Base-by-base conservation (phyloP, 2,797 vertebrate species). In the Mastacembelus armatus region DNA sequence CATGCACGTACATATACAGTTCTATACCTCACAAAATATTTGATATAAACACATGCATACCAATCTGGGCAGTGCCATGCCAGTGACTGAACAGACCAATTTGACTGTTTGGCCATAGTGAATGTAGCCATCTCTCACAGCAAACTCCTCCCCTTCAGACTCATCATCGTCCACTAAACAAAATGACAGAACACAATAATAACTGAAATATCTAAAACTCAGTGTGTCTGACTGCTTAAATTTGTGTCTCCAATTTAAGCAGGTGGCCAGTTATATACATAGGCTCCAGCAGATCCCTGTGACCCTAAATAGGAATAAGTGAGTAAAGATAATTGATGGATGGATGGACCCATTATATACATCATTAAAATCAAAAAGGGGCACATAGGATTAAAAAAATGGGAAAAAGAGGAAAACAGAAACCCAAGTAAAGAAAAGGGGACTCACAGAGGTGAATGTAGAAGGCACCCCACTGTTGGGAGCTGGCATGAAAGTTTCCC, bases 101-200 rank as follows among this genome's bases (percentile, higher is more conserved):
- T 99, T 99, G 71, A 99, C 96, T 0, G 97, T 98, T 85, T 99
- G 97, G 55, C 98, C 98, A 15, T 99, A 99, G 84, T 99, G 98
- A 84, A 99, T 96, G 83, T 99, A 99, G 70, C 98, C 97, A 2
- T 99, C 97, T 80, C 97, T 93, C 66, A 99, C 97, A 26, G 97
- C 97, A 91, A 99, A 99, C 90, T 99, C 98, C 88, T 99, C 98
- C 78, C 98, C 98, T 92, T 99, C 98, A 1, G 98, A 99, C 88
- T 99, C 98, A n/a, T 99, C 97, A 40, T 99, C 97, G 30, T 98
- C 98, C 95, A 99, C 98, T 99, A 18, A 40, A 62, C 15, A 74
- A 29, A 80, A 62, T 11, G n/a, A 55, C 11, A 45, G 9, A 52
- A 19, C 0, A 59, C 18, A 63, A 18, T 27, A 35, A 71, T 21